Base-by-base conservation (phyloP, 2,888 invertebrate genomes). In the Scaptomyza reducta region DNA sequence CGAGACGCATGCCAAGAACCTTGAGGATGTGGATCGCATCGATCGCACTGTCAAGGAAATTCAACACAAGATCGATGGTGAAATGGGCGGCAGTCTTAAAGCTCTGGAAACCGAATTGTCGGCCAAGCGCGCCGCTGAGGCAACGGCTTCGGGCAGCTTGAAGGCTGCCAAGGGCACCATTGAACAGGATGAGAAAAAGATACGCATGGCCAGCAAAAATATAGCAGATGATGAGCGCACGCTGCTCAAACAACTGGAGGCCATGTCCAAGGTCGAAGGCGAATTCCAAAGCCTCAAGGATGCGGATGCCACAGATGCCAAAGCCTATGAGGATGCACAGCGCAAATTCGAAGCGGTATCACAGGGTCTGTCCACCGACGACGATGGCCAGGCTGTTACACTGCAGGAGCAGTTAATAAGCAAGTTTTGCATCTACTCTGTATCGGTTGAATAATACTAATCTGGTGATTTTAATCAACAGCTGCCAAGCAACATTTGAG, bases 351-450 rank as follows among this genome's bases (percentile, higher is more conserved):
- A 98, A 87, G 97, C 97, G 18, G 94, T 98, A 41, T 96, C 95
- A 87, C 94, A 96, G 33, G 99, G 99, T 10, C 93, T 96, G 80
- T 94, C 96, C 41, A 95, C 96, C 54, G 96, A 95, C 74, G 96
- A 95, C 16, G 94, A 95, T 68, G 97, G 97, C 0, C 94, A 94
- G 86, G 95, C 96, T 6, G 96, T 96, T 35, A 96, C 98, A 0
- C 93, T 99, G 56, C 96, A 97, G 89, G 97, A 97, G 76, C 98
- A 98, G 90, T 93, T 98, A 18, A 97, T 97, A 90, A 94, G 96
- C 96, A 88, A 87, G 91, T 83, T 49, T 18, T 14, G 13, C 18
- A 50, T 18, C 5, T 41, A 1, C 1, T 47, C 31, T 1, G 6
- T 31, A 6, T 16, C 1, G n/a, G 1, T 18, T 45, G 0, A 7